These are phyloP conservation scores for Casuarius casuarius DNA, from an alignment of 2,113 vertebrate species.

Conservation along the genomic window DNA sequence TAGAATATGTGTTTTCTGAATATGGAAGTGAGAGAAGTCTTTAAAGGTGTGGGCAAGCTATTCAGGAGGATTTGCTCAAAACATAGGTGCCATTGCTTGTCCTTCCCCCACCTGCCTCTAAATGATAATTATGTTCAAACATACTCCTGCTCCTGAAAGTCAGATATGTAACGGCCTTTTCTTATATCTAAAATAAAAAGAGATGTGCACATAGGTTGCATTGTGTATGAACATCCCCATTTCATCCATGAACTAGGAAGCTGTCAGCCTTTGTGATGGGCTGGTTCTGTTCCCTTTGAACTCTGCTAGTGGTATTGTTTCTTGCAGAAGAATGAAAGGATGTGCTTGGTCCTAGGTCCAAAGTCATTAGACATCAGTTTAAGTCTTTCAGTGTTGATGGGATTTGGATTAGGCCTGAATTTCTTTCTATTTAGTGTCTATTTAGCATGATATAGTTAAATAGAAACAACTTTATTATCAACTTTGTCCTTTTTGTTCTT, in stretches of 20 bases:
- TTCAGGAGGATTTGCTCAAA: background rate
- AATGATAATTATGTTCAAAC: background rate
- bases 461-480: background rate
- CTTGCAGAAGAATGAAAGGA: background rate
- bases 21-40: background rate
- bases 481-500: background rate
- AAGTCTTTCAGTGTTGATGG: background rate
- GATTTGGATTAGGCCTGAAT: background rate
- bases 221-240: background rate
- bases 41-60: background rate
- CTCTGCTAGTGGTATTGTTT: background rate
- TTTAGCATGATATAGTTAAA: accelerated
- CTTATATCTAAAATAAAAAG: background rate
- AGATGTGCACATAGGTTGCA: background rate
- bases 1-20: background rate
- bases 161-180: background rate
- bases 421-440: background rate
- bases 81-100: accelerated
- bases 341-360: background rate
- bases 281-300: background rate
- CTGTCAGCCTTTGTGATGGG: background rate
- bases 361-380: background rate
- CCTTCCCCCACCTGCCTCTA: background rate
- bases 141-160: background rate
- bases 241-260: background rate